Evolutionary conservation across 2,888 invertebrate genomes (phyloP), one percentile per base, ranked within the genome.

Genomic region (Apotomis capreana): DNA sequence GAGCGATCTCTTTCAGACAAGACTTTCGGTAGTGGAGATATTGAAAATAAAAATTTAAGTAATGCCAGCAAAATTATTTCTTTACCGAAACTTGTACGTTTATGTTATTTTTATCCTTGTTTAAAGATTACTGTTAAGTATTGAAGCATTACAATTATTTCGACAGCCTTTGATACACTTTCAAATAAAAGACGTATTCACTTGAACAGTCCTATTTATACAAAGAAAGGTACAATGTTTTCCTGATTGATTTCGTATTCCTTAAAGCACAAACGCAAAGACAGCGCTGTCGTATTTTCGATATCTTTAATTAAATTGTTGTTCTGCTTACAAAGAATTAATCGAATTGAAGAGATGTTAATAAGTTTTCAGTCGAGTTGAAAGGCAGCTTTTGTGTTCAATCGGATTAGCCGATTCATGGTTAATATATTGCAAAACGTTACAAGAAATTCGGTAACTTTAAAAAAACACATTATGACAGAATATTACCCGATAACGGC

Each of bases 281-380:
- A 6, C 46, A 13, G 9, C 52, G 3, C 26, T 26, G 26, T 37
- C 13, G 52, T 15, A 37, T 63, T 52, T 54, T 54, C 54, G 40
- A 64, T 64, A 54, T 64, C 40, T 52, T 63, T 54, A 54, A 64
- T 64, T 54, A 54, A 54, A 64, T 64, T 54, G 52, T 64, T 64
- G 63, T 64, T 54, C 40, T 15, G 63, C 54, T 64, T 40, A 64
- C 63, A 54, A 64, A 54, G 54, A 63, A 63, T 63, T 63, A 52
- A 63, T 64, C 54, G 40, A 54, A 44, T 6, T 54, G 13, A 4
- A 64, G 54, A 44, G 44, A 10, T 64, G 63, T 64, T 64, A 44
- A 64, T 64, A 64, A 64, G 63, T 64, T 64, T 44, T 15, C 63
- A 44, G 60, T 61, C 60, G 54, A 13, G 15, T 54, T 4, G 52